Percentiles rank a stretch among this genome's conserved stretches.
Conservation (phyloP, 2,113 vertebrate genomes). For the Phylloscopus trochiloides region DNA sequence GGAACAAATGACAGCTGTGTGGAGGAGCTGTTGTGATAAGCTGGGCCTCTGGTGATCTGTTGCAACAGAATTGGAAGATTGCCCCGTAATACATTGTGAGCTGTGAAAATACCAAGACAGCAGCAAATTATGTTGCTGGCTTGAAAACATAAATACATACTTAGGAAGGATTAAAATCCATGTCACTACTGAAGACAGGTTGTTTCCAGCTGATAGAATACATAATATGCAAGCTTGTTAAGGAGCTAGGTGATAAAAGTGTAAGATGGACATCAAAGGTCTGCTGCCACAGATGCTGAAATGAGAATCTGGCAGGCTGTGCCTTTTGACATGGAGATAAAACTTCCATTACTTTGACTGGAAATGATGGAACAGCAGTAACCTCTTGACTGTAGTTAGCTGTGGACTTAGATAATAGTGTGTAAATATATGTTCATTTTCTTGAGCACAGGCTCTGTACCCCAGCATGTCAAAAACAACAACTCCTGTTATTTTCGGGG, state of each 20-base stretch:
- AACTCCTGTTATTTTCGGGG: neutral
- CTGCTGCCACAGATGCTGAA: neutral
- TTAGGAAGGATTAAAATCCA: neutral
- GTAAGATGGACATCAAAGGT: neutral
- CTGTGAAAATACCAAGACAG: conserved; percentile 24
- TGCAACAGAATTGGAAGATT: neutral
- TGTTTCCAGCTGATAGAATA: neutral
- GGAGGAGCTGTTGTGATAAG: conserved; percentile 20
- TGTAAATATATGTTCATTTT: neutral
- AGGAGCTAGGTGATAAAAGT: neutral
- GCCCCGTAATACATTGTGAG: neutral
- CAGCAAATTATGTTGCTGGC: neutral
- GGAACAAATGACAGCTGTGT: conserved; percentile 19
- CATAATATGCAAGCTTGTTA: neutral
- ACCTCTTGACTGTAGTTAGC: neutral
- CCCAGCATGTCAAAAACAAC: neutral
- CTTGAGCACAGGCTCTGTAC: neutral
- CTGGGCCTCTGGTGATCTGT: neutral
- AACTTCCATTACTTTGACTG: neutral
- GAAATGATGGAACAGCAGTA: neutral
- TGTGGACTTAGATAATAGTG: neutral
- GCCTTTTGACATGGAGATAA: neutral
- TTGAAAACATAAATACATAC: neutral
- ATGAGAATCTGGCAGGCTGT: neutral
- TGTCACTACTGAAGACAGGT: neutral